Conservation (phyloP, 2,888 invertebrate species). For the Catocala nupta region DNA sequence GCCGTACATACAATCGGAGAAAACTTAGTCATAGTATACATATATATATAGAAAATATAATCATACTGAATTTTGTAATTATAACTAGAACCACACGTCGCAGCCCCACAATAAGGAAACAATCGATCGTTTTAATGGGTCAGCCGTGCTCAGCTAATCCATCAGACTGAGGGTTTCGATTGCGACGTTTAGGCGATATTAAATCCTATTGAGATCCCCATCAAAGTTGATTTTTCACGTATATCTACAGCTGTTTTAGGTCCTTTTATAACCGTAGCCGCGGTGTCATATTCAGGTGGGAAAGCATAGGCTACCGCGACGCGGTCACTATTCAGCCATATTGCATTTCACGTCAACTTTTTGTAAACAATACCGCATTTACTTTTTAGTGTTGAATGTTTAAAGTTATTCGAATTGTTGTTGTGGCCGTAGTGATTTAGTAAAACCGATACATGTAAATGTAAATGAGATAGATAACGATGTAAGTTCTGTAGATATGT, state of each 20-base stretch:
- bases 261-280: conserved; percentile 62
- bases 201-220: conserved; percentile 66
- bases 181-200: conserved; percentile 63
- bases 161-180: conserved; percentile 72
- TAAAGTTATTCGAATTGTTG: conserved; percentile 50
- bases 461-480: conserved; percentile 44
- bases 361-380: conserved; percentile 77
- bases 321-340: conserved; percentile 82
- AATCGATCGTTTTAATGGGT: conserved; percentile 87
- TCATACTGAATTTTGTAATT: conserved; percentile 70
- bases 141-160: conserved; percentile 84
- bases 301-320: conserved; percentile 85
- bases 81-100: conserved; percentile 67
- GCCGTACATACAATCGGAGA: conserved; percentile 34
- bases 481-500: conserved; percentile 31
- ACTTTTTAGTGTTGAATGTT: conserved; percentile 63
- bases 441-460: conserved; percentile 45
- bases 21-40: conserved; percentile 24
- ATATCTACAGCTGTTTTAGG: conserved; percentile 59
- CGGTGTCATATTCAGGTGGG: conserved; percentile 86
- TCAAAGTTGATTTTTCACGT: conserved; percentile 65
- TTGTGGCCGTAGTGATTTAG: conserved; percentile 39
- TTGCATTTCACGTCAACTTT: conserved; percentile 80
- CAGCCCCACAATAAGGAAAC: conserved; percentile 83
- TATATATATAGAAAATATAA: conserved; percentile 34